These are phyloP conservation scores for Eumacrocentrus americanus DNA, from an alignment of 2,888 invertebrate genomes.

Conservation along the genomic window DNA sequence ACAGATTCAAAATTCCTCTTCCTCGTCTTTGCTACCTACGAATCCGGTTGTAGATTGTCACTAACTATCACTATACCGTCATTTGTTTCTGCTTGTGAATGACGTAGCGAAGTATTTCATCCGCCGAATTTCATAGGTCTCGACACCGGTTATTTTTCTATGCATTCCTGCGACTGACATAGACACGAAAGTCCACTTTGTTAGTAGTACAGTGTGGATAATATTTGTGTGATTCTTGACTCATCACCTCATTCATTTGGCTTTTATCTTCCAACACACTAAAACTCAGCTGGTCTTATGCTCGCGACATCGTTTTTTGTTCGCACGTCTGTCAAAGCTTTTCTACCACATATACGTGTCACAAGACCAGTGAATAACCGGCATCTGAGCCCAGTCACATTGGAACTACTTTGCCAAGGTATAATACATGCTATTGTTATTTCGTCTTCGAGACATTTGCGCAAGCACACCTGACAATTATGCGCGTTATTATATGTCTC, in stretches of 20 bases:
- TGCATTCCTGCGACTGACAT: conserved; percentile 2
- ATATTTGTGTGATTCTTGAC: not conserved
- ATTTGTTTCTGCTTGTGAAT: not conserved
- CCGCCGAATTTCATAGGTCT: no score
- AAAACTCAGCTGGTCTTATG: conserved; percentile 30
- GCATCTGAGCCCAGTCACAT: not conserved
- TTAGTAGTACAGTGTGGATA: not conserved
- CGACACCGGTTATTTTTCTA: not conserved
- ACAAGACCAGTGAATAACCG: not conserved
- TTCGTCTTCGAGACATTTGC: no score
- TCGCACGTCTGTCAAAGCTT: conserved; percentile 34
- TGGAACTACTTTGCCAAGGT: not conserved
- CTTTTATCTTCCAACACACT: conserved; percentile 16
- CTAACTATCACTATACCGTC: not conserved
- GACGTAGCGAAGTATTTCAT: no score
- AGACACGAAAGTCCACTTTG: conserved; percentile 12
- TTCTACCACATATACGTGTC: conserved; percentile 12
- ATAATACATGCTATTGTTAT: no score
- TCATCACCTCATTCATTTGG: conserved; percentile 16
- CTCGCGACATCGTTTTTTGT: conserved; percentile 34
- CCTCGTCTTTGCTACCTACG: conserved; percentile 45
- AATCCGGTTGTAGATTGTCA: conserved; percentile 24
- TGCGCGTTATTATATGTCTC: no score
- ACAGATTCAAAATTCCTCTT: conserved; percentile 56
- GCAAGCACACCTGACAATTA: no score